These are phyloP conservation scores for Chaetogeoica ovagalla DNA, from an alignment of 2,888 invertebrate species.

Conservation along the genomic window DNA sequence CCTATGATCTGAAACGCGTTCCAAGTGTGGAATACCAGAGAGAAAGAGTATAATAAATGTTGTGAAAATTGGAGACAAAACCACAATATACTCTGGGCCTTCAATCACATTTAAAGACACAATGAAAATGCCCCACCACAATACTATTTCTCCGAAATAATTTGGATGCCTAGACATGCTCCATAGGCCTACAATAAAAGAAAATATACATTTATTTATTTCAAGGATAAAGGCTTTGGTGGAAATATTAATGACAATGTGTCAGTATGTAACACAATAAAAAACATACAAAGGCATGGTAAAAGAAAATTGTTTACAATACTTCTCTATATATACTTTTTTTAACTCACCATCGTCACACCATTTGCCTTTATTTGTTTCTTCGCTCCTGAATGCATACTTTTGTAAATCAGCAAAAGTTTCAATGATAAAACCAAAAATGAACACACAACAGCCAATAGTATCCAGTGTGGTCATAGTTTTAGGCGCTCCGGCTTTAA, in stretches of 20 bases:
- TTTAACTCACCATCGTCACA: slow-evolving; percentile 77
- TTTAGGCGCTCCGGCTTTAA: slow-evolving; percentile 69
- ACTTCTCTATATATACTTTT: background rate
- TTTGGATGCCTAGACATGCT: slow-evolving; percentile 88
- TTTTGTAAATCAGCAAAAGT: slow-evolving; percentile 91
- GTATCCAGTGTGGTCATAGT: slow-evolving; percentile 87
- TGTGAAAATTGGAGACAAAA: slow-evolving; percentile 85
- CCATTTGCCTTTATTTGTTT: slow-evolving; percentile 87
- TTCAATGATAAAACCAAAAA: slow-evolving; percentile 83
- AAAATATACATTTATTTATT: slow-evolving; percentile 19
- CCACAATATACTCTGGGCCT: slow-evolving; percentile 82
- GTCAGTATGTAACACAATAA: background rate
- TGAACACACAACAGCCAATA: slow-evolving; percentile 80
- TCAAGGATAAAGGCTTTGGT: no score
- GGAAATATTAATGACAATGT: no score
- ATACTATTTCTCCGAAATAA: slow-evolving; percentile 89
- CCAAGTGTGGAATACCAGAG: slow-evolving; percentile 86
- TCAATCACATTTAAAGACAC: slow-evolving; percentile 84
- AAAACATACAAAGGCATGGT: background rate
- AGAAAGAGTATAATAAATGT: slow-evolving; percentile 84
- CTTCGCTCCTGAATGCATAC: slow-evolving; percentile 86
- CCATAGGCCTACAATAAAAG: slow-evolving; percentile 70
- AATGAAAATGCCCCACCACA: slow-evolving; percentile 93
- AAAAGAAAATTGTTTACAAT: background rate
- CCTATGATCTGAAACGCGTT: slow-evolving; percentile 84